Percentiles rank a stretch among this genome's conserved stretches.
Conservation (phyloP, 1,140 invertebrate genomes). For the Bombus polaris region DNA sequence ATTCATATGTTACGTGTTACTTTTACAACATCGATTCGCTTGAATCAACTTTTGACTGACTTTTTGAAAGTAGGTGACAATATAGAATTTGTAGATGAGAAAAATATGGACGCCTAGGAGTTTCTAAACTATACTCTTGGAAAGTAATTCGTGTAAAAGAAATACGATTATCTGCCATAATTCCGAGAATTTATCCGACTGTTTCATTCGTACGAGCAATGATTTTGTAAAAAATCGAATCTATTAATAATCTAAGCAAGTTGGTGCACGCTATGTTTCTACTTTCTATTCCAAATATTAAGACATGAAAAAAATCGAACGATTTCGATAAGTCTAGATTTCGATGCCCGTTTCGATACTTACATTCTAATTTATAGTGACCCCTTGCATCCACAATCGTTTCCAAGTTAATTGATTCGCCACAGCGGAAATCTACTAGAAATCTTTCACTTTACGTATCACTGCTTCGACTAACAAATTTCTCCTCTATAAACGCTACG, state of each 20-base stretch:
- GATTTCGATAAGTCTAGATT: not conserved
- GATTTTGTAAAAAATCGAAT: not conserved
- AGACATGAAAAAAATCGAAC: too few relatives aligned
- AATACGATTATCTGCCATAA: not conserved
- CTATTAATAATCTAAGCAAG: not conserved
- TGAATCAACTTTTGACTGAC: not conserved
- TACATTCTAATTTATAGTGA: not conserved
- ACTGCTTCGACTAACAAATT: not conserved
- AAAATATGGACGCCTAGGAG: not conserved
- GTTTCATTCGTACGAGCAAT: not conserved
- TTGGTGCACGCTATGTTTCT: not conserved
- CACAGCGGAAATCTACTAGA: not conserved
- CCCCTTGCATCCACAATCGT: not conserved
- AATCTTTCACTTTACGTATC: not conserved
- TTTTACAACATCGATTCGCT: not conserved
- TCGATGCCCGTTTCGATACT: not conserved
- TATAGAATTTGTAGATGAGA: not conserved
- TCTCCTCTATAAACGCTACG: not conserved
- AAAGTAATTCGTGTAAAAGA: not conserved
- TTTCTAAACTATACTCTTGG: not conserved
- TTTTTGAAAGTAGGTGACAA: too few relatives aligned
- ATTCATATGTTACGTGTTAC: not conserved
- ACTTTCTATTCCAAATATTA: slow-evolving; percentile 1
- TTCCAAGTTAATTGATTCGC: not conserved
- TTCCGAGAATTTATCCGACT: not conserved